Evolutionary conservation across 2,888 invertebrate genomes (phyloP).

Genomic region (Embidobia sp.): DNA sequence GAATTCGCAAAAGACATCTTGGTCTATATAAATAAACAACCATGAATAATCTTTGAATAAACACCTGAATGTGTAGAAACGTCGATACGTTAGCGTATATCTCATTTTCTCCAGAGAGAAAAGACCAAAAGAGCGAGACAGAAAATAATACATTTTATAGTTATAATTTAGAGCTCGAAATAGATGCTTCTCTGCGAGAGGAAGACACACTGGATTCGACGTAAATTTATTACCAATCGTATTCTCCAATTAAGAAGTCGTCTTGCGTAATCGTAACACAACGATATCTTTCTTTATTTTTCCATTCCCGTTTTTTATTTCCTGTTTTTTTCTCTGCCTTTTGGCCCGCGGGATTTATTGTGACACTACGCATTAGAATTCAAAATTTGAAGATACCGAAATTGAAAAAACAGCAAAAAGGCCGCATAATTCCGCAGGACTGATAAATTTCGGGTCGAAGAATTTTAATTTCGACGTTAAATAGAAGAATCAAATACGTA

Average conservation of each 20-base stretch:
- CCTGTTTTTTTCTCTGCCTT: constrained; percentile 29
- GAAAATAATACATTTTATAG: constrained; percentile 60
- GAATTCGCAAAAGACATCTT: constrained; percentile 50
- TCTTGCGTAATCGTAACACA: constrained; percentile 68
- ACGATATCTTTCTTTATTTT: constrained; percentile 45
- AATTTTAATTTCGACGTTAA: constrained; percentile 63
- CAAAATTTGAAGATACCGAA: constrained; percentile 51
- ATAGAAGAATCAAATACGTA: constrained; percentile 54
- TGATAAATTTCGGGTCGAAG: constrained; percentile 60
- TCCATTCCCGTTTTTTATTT: constrained; percentile 33
- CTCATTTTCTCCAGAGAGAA: constrained; percentile 59
- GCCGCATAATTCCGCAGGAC: constrained; percentile 57
- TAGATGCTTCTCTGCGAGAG: constrained; percentile 39
- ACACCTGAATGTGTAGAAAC: constrained; percentile 45
- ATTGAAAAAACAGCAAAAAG: constrained; percentile 58
- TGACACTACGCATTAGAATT: constrained; percentile 65
- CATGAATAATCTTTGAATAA: constrained; percentile 56
- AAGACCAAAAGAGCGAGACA: constrained; percentile 54
- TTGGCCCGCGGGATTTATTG: constrained; percentile 55
- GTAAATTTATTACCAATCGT: constrained; percentile 71
- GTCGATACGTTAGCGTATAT: constrained; percentile 47
- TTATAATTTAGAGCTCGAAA: constrained; percentile 60
- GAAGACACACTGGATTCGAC: constrained; percentile 48
- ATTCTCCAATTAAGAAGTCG: constrained; percentile 69
- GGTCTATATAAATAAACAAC: constrained; percentile 58